These are phyloP conservation scores for Microctonus hyperodae DNA, from an alignment of 2,888 invertebrate species.

Conservation along the genomic window DNA sequence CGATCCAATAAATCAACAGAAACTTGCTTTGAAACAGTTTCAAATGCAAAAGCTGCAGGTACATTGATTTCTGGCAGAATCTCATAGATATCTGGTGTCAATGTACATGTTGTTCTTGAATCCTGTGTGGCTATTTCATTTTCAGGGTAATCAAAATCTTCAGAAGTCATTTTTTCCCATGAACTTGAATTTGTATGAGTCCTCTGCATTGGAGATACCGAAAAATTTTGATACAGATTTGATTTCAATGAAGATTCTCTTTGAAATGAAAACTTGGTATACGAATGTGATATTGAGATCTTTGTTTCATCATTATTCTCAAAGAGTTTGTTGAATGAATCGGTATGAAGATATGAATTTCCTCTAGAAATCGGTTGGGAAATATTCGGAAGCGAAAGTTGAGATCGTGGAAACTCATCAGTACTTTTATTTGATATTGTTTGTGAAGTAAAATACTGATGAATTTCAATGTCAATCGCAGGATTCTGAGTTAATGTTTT, in stretches of 20 bases:
- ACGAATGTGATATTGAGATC: not conserved
- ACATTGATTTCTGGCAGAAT: not conserved
- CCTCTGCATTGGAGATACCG: not conserved
- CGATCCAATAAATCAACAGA: not conserved
- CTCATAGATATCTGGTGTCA: not conserved
- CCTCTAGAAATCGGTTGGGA: not conserved
- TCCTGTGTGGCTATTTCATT: not conserved
- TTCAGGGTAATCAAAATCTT: conserved; percentile 4
- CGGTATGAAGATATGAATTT: not conserved
- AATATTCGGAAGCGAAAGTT: not conserved
- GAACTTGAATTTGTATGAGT: conserved; percentile 4
- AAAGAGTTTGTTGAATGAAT: not conserved
- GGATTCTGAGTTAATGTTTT: not conserved
- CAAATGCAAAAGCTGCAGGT: not conserved
- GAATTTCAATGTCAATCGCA: not conserved
- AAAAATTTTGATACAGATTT: not conserved
- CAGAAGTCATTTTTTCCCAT: conserved; percentile 5
- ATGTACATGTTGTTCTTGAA: not conserved
- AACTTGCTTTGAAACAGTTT: not conserved
- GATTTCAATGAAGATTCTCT: not conserved
- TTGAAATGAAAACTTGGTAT: not conserved
- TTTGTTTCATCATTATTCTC: too few species aligned
- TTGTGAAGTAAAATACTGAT: not conserved
- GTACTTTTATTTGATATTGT: not conserved
- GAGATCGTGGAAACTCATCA: not conserved